Evolutionary conservation across 2,888 invertebrate genomes (phyloP).

Genomic region (Drosophila greeni): DNA sequence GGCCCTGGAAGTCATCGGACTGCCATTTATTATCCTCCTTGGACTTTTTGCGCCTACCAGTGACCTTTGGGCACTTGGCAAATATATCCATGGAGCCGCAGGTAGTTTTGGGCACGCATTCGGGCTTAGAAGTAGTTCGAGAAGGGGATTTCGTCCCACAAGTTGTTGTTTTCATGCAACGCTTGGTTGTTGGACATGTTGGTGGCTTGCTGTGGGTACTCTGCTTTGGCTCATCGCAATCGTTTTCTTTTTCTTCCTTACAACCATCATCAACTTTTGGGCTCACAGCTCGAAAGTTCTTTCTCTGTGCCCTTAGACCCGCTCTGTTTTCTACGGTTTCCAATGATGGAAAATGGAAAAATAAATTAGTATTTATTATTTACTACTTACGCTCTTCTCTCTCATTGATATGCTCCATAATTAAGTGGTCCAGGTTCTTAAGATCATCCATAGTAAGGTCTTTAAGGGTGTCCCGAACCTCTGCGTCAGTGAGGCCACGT

Average conservation of each 20-base stretch:
- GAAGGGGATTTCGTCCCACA: conserved; percentile 1
- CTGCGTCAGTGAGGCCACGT: conserved; percentile 65
- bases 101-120: conserved; percentile 16
- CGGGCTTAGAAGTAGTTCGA: conserved; percentile 5
- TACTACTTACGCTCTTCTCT: conserved; percentile 49
- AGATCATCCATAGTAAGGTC: conserved; percentile 72
- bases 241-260: conserved; percentile 54
- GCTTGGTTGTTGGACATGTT: conserved; percentile 8
- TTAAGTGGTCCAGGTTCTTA: conserved; percentile 60
- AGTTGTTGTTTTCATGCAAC: neutral
- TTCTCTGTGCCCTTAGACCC: conserved; percentile 37
- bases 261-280: conserved; percentile 22
- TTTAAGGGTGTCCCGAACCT: conserved; percentile 70
- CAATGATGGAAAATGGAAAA: no score
- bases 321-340: conserved; percentile 51
- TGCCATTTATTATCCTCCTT: conserved; percentile 46
- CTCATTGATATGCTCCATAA: conserved; percentile 57
- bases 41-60: conserved; percentile 24
- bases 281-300: neutral
- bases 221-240: conserved; percentile 27
- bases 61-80: conserved; percentile 3
- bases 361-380: no score
- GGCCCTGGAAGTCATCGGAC: conserved; percentile 5
- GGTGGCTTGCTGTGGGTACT: conserved; percentile 38
- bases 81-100: conserved; percentile 27